Conservation (phyloP, 2,113 vertebrate genomes). For the Caretta caretta region DNA sequence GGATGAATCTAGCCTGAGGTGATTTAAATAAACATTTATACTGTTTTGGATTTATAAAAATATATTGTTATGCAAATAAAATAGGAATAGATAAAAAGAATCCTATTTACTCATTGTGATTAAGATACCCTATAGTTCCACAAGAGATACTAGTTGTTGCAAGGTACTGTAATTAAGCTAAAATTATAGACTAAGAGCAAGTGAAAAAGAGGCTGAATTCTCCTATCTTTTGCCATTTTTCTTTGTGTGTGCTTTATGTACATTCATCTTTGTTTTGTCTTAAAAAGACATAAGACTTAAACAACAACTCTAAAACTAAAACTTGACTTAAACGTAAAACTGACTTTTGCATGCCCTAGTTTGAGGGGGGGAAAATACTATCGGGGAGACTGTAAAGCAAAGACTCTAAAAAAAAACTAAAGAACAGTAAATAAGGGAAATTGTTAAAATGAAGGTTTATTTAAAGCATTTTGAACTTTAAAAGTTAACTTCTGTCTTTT, state of each 20-base stretch:
- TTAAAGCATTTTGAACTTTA: not conserved
- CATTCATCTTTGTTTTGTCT: not conserved
- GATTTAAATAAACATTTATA: not conserved
- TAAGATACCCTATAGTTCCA: not conserved
- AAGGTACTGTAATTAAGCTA: not conserved
- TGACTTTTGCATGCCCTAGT: not conserved
- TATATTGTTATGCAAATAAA: not conserved
- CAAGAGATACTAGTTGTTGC: not conserved
- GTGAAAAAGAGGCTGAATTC: not conserved
- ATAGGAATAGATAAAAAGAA: not conserved
- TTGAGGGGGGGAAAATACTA: not conserved
- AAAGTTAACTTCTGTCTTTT: not conserved
- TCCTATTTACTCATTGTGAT: not conserved
- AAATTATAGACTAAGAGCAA: not conserved
- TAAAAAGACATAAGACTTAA: not conserved
- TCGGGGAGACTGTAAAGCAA: not conserved
- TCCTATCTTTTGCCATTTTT: not conserved
- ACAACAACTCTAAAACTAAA: not conserved
- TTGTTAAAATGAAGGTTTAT: not conserved
- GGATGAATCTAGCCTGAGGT: not conserved
- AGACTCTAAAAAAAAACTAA: not conserved
- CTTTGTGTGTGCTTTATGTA: not conserved
- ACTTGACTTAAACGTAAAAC: not conserved
- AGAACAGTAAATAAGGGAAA: not conserved
- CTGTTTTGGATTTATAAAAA: not conserved